These are phyloP conservation scores for Megalonaias nervosa DNA, from an alignment of 1,140 invertebrate species.

Conservation along the genomic window DNA sequence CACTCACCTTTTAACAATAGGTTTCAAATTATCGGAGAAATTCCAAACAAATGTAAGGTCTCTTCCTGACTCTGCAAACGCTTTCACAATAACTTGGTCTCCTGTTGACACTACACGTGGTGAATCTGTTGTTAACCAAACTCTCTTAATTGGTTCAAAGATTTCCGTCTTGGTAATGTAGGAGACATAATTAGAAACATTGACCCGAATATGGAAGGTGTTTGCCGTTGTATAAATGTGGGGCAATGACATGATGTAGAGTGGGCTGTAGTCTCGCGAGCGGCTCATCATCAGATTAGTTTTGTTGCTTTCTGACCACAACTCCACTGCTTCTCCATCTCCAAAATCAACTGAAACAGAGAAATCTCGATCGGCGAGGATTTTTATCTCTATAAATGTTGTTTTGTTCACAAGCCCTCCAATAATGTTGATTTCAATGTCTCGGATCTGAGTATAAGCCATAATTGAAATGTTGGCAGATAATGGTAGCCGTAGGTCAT, in stretches of 20 bases:
- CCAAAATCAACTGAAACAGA: slow-evolving; percentile 11
- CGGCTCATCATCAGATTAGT: slow-evolving; percentile 8
- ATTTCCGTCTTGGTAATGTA: background rate
- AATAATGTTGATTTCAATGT: slow-evolving; percentile 10
- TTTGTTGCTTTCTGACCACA: background rate
- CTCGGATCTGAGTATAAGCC: slow-evolving; percentile 1
- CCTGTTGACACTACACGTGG: slow-evolving; percentile 14
- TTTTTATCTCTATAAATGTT: slow-evolving; percentile 4
- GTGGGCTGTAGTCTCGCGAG: background rate
- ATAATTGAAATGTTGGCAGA: background rate
- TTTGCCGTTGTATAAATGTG: slow-evolving; percentile 8
- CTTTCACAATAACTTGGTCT: slow-evolving; percentile 24
- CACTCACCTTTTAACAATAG: background rate
- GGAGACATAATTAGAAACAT: slow-evolving; percentile 26
- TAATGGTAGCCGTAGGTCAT: slow-evolving; percentile 18
- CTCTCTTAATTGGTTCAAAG: slow-evolving; percentile 20
- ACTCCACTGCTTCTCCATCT: slow-evolving; percentile 15
- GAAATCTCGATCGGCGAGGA: slow-evolving; percentile 8
- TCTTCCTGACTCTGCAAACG: slow-evolving; percentile 26
- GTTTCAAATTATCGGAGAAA: slow-evolving; percentile 16
- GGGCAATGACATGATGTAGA: background rate
- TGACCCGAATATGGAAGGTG: slow-evolving; percentile 18
- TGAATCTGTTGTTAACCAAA: slow-evolving; percentile 25
- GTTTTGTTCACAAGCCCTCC: slow-evolving; percentile 4
- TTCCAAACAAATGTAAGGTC: slow-evolving; percentile 34